Conservation (phyloP, 2,113 vertebrate genomes). For the Malurus cyaneus region DNA sequence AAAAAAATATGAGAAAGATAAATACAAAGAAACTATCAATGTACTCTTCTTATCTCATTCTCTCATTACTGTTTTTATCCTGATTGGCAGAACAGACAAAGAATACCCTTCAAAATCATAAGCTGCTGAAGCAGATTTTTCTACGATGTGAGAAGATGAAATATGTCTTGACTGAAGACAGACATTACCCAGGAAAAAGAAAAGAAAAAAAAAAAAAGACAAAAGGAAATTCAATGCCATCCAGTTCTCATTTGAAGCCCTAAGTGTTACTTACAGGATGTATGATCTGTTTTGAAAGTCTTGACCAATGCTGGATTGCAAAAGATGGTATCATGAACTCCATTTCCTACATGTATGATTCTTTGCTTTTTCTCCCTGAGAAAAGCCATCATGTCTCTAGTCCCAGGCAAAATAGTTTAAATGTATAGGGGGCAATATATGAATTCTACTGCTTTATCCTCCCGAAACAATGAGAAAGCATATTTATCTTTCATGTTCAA, state of each 20-base stretch:
- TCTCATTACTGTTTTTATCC: background rate
- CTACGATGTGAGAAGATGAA: background rate
- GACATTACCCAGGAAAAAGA: background rate
- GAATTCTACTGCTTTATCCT: background rate
- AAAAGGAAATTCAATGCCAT: background rate
- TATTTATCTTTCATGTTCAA: background rate
- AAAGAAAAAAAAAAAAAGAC: fast-evolving
- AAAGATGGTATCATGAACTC: background rate
- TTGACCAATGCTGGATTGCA: background rate
- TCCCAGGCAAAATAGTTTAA: background rate
- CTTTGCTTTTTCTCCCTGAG: background rate
- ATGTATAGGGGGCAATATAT: background rate
- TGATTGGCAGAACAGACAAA: background rate
- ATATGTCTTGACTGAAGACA: background rate
- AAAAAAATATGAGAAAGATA: background rate
- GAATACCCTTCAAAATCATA: background rate
- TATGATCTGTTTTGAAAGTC: background rate
- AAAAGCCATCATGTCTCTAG: background rate
- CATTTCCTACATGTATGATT: background rate
- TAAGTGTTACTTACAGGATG: background rate
- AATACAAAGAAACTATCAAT: background rate
- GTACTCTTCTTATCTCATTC: background rate
- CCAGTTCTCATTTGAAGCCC: background rate
- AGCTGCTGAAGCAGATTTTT: background rate
- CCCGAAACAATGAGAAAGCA: background rate